A percentile compares a stretch with the other conserved stretches of the same genome.
phyloP scores from a whole-genome alignment of 2,888 invertebrate species.

The Stomorhina lunata region DNA sequence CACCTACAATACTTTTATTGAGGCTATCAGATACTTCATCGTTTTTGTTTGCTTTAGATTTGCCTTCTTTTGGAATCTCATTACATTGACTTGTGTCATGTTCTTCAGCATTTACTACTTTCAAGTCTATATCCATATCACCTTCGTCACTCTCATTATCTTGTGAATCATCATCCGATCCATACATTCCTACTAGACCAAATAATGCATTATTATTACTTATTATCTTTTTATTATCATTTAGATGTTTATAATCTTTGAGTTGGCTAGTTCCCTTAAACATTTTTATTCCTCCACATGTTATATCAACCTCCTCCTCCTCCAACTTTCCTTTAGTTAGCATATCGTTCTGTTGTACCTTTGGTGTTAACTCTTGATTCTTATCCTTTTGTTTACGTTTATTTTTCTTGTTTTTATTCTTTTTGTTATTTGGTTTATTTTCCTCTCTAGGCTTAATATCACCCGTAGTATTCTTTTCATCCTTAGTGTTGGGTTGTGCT shows the following conservation, averaged over 20 bases:
- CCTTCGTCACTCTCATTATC: slow-evolving; percentile 21
- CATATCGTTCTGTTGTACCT: background rate
- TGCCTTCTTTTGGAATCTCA: background rate
- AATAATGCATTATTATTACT: slow-evolving; percentile 71
- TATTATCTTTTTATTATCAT: slow-evolving; percentile 42
- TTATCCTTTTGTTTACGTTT: slow-evolving; percentile 37
- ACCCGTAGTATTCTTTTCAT: background rate
- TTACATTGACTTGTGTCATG: too few species aligned
- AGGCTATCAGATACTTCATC: too few species aligned
- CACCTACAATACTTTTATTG: too few species aligned
- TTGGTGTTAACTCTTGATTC: background rate
- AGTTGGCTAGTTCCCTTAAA: slow-evolving; percentile 73
- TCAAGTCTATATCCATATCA: too few species aligned
- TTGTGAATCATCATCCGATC: slow-evolving; percentile 71
- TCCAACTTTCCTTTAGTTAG: background rate
- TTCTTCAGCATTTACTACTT: background rate
- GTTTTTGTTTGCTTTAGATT: too few species aligned
- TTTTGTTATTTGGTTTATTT: slow-evolving; percentile 10
- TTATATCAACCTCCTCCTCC: background rate
- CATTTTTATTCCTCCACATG: slow-evolving; percentile 55
- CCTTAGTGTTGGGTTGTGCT: slow-evolving; percentile 36
- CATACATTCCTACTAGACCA: slow-evolving; percentile 76
- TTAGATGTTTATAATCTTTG: slow-evolving; percentile 70
- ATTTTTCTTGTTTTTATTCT: slow-evolving; percentile 42
- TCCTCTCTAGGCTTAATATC: background rate